Conservation (phyloP, 1,140 invertebrate genomes). For the Drosophila paulistorum region DNA sequence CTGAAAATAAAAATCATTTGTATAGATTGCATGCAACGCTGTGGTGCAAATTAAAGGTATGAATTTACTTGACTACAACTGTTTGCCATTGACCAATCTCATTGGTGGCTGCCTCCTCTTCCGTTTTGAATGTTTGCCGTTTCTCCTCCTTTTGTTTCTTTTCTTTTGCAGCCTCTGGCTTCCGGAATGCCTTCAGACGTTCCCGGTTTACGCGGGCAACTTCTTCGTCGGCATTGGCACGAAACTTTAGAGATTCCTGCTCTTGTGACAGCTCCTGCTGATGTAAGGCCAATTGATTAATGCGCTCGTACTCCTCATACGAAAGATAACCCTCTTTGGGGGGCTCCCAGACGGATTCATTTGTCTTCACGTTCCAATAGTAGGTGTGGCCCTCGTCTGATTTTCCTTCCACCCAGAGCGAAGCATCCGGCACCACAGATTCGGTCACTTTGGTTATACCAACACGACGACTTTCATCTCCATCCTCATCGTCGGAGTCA, state of each 20-base stretch:
- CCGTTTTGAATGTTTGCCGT: constrained; percentile 80
- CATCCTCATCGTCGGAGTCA: constrained; percentile 79
- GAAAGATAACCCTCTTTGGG: constrained; percentile 87
- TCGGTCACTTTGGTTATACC: constrained; percentile 75
- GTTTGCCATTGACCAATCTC: constrained; percentile 88
- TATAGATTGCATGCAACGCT: neutral
- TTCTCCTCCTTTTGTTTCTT: constrained; percentile 83
- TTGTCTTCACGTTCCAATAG: constrained; percentile 91
- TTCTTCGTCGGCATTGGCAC: constrained; percentile 76
- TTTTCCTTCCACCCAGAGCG: constrained; percentile 88
- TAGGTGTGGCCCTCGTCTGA: constrained; percentile 88
- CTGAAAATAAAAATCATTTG: constrained; percentile 31
- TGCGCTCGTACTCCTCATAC: constrained; percentile 86
- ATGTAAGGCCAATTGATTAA: constrained; percentile 84
- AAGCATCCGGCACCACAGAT: constrained; percentile 76
- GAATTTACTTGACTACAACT: constrained; percentile 84
- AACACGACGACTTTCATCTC: constrained; percentile 71
- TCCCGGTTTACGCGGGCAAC: constrained; percentile 83
- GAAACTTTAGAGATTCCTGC: constrained; percentile 66
- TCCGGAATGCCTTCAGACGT: constrained; percentile 59
- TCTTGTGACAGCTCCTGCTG: constrained; percentile 83
- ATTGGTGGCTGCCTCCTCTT: constrained; percentile 84
- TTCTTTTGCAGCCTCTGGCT: constrained; percentile 56
- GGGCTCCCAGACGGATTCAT: constrained; percentile 87
- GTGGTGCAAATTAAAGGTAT: neutral